Conservation (phyloP, 1,140 invertebrate species). For the Papilio dardanus region DNA sequence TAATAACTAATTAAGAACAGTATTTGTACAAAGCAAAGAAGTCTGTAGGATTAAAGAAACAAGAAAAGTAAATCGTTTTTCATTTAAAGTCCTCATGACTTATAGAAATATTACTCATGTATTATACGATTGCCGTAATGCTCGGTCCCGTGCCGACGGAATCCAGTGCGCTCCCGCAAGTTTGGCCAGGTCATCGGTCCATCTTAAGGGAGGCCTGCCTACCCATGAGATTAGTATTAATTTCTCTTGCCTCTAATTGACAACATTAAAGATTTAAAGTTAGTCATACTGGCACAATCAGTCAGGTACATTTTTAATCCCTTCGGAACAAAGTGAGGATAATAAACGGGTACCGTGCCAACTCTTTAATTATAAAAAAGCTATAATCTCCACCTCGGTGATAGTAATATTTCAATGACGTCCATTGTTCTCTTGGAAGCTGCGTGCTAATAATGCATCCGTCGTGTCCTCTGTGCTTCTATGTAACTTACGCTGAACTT, state of each 20-base stretch:
- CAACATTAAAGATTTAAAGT: neutral
- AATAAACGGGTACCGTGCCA: neutral
- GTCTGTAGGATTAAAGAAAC: neutral
- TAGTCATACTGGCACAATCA: neutral
- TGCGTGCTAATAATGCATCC: constrained; percentile 9
- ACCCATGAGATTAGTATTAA: no score
- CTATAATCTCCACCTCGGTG: neutral
- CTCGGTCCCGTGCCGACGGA: no score
- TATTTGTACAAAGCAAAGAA: neutral
- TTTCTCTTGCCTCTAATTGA: no score
- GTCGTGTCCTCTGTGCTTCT: neutral
- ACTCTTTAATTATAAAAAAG: constrained; percentile 30
- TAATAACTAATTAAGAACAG: neutral
- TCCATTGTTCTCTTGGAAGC: constrained; percentile 9
- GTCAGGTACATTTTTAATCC: neutral
- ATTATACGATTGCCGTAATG: no score
- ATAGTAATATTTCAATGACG: constrained; percentile 25
- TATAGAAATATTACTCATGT: no score
- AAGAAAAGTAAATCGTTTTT: neutral
- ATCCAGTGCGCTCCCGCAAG: no score
- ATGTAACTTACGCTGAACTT: neutral
- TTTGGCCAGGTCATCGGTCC: no score
- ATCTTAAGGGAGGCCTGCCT: no score
- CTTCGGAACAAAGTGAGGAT: neutral
- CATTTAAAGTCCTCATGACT: no score